Conservation (phyloP, 1,140 invertebrate species). For the Trinorchestia longiramus region DNA sequence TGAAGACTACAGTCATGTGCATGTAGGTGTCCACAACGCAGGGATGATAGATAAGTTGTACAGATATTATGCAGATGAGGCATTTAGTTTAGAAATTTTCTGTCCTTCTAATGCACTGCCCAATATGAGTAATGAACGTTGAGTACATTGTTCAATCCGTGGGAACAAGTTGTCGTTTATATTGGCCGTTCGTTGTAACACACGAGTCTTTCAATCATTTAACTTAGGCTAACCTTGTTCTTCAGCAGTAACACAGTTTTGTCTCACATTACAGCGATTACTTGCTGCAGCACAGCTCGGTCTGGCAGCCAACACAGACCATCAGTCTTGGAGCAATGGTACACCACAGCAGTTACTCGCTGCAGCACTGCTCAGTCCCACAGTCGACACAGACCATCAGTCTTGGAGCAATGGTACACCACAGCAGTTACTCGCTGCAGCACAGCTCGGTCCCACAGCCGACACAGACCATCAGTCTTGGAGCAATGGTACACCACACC, state of each 20-base stretch:
- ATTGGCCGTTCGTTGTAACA: no score
- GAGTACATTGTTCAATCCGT: no score
- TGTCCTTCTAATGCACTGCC: no score
- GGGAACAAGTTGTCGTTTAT: no score
- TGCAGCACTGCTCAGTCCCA: not conserved
- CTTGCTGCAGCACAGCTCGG: not conserved
- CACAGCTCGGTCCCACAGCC: not conserved
- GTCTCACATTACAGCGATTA: not conserved
- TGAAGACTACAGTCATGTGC: not conserved
- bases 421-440: conserved; percentile 6
- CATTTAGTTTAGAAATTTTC: no score
- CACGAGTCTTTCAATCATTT: no score
- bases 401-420: not conserved
- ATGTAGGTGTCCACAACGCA: no score
- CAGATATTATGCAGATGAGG: not conserved
- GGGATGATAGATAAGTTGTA: not conserved
- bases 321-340: not conserved
- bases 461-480: no score
- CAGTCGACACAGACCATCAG: no score
- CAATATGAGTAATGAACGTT: no score
- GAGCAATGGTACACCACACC: not conserved
- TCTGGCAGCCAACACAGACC: not conserved
- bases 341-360: not conserved
- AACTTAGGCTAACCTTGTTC: no score
- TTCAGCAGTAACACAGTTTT: no score